Evolutionary conservation across 2,797 vertebrate species (phyloP).

Genomic region (Manis crassicaudata): DNA sequence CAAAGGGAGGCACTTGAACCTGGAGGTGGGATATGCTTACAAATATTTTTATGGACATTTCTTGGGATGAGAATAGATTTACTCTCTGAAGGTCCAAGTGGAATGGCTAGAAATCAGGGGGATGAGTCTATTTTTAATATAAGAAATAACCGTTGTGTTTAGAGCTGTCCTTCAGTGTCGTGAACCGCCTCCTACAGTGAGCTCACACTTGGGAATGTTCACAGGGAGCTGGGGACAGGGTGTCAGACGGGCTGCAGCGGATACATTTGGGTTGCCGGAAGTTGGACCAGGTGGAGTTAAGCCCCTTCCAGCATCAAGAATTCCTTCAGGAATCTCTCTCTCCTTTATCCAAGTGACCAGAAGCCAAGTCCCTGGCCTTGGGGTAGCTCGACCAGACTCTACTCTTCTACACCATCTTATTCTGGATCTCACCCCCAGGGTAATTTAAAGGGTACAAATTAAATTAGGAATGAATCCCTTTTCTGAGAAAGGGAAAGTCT

Average conservation of each 20-base stretch:
- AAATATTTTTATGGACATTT: not conserved
- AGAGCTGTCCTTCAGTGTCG: not conserved
- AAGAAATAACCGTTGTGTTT: not conserved
- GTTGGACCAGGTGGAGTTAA: not conserved
- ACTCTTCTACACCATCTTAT: not conserved
- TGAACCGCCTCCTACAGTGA: not conserved
- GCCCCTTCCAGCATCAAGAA: not conserved
- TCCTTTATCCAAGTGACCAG: not conserved
- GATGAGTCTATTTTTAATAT: not conserved
- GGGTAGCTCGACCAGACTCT: not conserved
- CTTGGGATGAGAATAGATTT: not conserved
- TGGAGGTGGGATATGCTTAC: not conserved
- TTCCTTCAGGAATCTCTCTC: not conserved
- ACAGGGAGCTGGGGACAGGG: fast-evolving
- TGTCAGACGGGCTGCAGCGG: not conserved
- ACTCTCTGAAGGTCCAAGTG: not conserved
- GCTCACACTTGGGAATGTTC: not conserved
- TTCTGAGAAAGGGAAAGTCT: not conserved
- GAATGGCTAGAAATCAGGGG: not conserved
- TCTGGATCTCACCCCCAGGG: not conserved
- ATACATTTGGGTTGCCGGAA: not conserved
- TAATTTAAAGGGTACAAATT: not conserved
- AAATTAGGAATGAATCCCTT: not conserved
- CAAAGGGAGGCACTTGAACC: not conserved
- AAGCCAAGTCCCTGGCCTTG: not conserved